phyloP scores from a whole-genome alignment of 2,888 invertebrate genomes.

The Agrotis segetum region DNA sequence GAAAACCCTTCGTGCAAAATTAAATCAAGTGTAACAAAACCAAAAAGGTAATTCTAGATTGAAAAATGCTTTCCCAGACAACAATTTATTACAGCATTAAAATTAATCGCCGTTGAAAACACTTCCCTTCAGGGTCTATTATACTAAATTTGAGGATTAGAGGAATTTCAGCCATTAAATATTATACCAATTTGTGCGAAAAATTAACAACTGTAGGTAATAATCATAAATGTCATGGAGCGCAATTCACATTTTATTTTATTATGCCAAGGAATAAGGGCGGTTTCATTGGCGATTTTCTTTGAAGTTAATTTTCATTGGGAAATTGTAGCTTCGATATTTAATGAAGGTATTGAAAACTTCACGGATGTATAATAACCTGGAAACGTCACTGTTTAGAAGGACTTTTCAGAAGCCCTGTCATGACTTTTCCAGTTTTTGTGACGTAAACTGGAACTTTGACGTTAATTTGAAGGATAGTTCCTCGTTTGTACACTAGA shows the following conservation, averaged over 20 bases:
- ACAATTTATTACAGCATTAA: conserved; percentile 57
- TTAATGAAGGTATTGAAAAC: neutral
- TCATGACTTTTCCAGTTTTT: too few relatives aligned
- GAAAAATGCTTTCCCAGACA: conserved; percentile 36
- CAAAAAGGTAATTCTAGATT: conserved; percentile 29
- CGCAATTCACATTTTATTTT: conserved; percentile 54
- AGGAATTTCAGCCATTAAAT: conserved; percentile 50
- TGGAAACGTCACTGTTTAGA: neutral
- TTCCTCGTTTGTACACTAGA: too few relatives aligned
- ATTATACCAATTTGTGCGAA: conserved; percentile 42
- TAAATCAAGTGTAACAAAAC: conserved; percentile 20
- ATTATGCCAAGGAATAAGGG: conserved; percentile 16
- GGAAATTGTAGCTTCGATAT: conserved; percentile 11
- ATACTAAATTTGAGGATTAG: conserved; percentile 61
- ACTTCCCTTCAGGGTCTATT: conserved; percentile 50
- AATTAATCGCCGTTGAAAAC: conserved; percentile 57
- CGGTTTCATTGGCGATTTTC: conserved; percentile 5
- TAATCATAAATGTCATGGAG: conserved; percentile 63
- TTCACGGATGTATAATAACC: neutral
- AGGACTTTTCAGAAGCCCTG: neutral
- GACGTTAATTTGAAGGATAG: too few relatives aligned
- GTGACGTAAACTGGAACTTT: too few relatives aligned
- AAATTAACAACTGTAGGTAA: conserved; percentile 60
- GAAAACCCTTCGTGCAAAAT: conserved; percentile 3
- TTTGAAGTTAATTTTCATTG: conserved; percentile 17